Conservation (phyloP, 2,888 invertebrate species). For the Idaea dimidiata region DNA sequence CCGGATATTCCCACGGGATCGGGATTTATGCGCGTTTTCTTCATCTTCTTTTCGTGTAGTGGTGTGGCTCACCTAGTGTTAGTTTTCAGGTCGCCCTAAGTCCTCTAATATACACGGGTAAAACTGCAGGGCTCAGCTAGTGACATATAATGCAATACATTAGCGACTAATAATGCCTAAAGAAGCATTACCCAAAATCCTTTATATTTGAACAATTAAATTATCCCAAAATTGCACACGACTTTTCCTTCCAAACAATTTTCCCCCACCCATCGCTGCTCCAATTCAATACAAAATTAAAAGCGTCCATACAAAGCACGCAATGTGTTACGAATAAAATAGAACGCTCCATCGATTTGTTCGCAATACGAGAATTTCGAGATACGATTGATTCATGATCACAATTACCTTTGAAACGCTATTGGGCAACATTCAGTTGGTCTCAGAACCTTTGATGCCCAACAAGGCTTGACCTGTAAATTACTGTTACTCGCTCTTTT, state of each 20-base stretch:
- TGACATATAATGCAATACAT: no score
- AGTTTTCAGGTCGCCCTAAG: no score
- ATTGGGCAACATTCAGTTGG: conserved; percentile 55
- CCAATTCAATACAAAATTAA: conserved; percentile 20
- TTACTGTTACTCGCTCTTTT: conserved; percentile 23
- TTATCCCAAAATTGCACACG: conserved; percentile 46
- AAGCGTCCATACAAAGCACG: conserved; percentile 28
- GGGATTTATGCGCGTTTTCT: no score
- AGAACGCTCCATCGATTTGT: conserved; percentile 35
- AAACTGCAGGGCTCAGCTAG: no score
- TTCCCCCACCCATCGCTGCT: conserved; percentile 29
- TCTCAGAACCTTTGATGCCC: conserved; percentile 40
- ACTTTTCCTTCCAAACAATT: conserved; percentile 29
- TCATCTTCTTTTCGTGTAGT: no score
- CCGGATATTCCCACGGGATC: no score
- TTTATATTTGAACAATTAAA: conserved; percentile 57
- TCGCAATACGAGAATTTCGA: conserved; percentile 51
- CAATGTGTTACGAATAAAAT: conserved; percentile 2
- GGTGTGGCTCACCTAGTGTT: no score
- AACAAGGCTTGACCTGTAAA: conserved; percentile 32
- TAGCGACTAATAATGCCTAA: conserved; percentile 55
- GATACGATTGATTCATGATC: conserved; percentile 76
- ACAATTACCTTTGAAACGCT: conserved; percentile 72
- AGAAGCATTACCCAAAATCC: conserved; percentile 50
- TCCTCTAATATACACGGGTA: no score